Percentiles rank a stretch among this genome's conserved stretches.
These are phyloP conservation scores for Sterna hirundo DNA, from an alignment of 2,113 vertebrate genomes.

Conservation along the genomic window DNA sequence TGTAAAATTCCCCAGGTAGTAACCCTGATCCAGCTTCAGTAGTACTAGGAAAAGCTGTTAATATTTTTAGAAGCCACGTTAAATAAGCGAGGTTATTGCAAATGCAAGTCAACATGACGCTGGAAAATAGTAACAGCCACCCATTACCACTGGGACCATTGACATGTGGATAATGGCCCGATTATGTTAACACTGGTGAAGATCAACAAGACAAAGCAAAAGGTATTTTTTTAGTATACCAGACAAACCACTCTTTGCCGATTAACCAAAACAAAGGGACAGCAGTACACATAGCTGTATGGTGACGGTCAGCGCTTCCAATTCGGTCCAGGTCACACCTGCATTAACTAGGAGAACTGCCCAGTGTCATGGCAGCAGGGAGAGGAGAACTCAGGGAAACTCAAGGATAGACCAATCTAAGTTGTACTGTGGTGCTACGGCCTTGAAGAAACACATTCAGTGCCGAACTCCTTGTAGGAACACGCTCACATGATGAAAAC, in stretches of 20 bases:
- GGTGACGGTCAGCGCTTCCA: not conserved
- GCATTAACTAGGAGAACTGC: not conserved
- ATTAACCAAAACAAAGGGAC: not conserved
- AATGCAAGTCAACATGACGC: fast-evolving
- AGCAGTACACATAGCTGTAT: not conserved
- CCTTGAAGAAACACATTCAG: not conserved
- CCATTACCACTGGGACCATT: not conserved
- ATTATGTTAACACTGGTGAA: not conserved
- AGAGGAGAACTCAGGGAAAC: not conserved
- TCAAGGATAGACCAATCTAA: not conserved
- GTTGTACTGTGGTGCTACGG: fast-evolving
- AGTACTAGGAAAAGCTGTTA: not conserved
- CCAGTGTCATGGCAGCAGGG: not conserved
- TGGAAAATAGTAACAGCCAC: not conserved
- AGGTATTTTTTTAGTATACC: not conserved
- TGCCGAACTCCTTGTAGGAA: not conserved
- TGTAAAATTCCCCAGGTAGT: conserved; percentile 20
- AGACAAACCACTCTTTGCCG: not conserved
- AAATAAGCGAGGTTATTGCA: not conserved
- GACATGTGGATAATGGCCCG: fast-evolving
- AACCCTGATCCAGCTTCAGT: not conserved
- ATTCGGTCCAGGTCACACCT: not conserved
- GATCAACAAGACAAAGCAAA: not conserved
- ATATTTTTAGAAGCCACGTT: not conserved
- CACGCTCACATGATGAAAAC: not conserved